Conservation (phyloP, 1,140 invertebrate genomes). For the Drosophila sechellia region DNA sequence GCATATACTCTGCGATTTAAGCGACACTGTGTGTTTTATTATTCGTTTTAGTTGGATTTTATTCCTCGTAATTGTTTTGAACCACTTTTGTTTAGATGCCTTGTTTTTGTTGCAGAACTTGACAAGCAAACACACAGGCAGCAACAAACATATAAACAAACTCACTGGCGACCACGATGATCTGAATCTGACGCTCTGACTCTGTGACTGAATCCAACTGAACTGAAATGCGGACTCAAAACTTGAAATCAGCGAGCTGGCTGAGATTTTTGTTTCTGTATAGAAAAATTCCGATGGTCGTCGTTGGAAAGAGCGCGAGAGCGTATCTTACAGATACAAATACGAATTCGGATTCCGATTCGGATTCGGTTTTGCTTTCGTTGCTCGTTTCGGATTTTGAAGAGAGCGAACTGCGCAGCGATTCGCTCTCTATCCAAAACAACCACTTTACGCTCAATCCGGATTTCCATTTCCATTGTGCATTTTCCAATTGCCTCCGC, state of each 20-base stretch:
- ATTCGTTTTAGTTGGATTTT: conserved; percentile 3
- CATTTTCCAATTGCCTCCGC: conserved; percentile 50
- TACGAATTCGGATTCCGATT: too few relatives aligned
- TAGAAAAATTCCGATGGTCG: conserved; percentile 76
- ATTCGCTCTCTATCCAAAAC: conserved; percentile 30
- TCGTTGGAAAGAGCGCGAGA: conserved; percentile 28
- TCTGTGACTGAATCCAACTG: conserved; percentile 78
- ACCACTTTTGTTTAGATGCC: conserved; percentile 46
- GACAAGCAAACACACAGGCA: conserved; percentile 29
- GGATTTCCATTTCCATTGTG: conserved; percentile 57
- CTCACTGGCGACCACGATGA: conserved; percentile 67
- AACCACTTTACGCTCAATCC: conserved; percentile 70
- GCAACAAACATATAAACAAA: conserved; percentile 77
- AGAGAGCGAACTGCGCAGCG: conserved; percentile 3
- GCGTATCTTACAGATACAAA: conserved; percentile 32
- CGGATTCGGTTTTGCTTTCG: conserved; percentile 48
- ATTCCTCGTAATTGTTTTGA: conserved; percentile 35
- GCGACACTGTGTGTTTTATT: conserved; percentile 18
- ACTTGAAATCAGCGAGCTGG: conserved; percentile 51
- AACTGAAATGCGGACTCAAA: conserved; percentile 68
- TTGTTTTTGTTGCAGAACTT: conserved; percentile 42
- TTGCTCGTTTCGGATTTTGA: background rate
- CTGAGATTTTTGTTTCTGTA: conserved; percentile 72
- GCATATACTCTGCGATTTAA: conserved; percentile 5
- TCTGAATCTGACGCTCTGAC: conserved; percentile 63